Percentiles rank a stretch among this genome's conserved stretches.
These are phyloP conservation scores for Philonicus albiceps DNA, from an alignment of 2,888 invertebrate species.

Conservation along the genomic window DNA sequence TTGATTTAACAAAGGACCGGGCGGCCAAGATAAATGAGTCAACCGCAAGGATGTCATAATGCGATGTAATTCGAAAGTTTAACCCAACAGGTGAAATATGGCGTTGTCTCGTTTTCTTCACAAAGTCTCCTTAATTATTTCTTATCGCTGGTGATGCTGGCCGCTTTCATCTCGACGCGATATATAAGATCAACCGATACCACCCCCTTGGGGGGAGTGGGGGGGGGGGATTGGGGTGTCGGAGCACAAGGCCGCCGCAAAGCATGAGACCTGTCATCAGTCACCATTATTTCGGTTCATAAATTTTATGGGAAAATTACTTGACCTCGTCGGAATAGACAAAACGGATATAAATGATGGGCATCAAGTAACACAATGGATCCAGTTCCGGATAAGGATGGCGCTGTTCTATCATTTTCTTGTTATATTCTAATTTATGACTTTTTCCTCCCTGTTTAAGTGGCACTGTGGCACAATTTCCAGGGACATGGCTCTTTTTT, in stretches of 20 bases:
- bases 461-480: constrained; percentile 36
- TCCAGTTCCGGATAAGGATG: constrained; percentile 41
- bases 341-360: constrained; percentile 48
- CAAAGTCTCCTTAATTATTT: constrained; percentile 37
- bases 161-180: background rate
- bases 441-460: constrained; percentile 34
- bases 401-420: constrained; percentile 45
- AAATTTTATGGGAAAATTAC: constrained; percentile 49
- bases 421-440: constrained; percentile 47
- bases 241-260: background rate
- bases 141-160: constrained; percentile 1
- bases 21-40: constrained; percentile 45
- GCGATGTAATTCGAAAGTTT: constrained; percentile 42
- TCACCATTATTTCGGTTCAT: constrained; percentile 51
- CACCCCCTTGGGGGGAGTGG: background rate
- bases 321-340: constrained; percentile 46
- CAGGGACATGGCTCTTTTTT: constrained; percentile 40
- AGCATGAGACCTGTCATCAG: constrained; percentile 48
- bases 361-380: constrained; percentile 44
- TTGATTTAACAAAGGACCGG: constrained; percentile 45
- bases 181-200: constrained; percentile 22
- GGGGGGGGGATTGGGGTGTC: too few species aligned
- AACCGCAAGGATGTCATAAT: constrained; percentile 44
- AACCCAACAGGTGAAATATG: constrained; percentile 47
- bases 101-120: constrained; percentile 13